phyloP scores from a whole-genome alignment of 2,113 vertebrate species.

The Macquaria australasica region DNA sequence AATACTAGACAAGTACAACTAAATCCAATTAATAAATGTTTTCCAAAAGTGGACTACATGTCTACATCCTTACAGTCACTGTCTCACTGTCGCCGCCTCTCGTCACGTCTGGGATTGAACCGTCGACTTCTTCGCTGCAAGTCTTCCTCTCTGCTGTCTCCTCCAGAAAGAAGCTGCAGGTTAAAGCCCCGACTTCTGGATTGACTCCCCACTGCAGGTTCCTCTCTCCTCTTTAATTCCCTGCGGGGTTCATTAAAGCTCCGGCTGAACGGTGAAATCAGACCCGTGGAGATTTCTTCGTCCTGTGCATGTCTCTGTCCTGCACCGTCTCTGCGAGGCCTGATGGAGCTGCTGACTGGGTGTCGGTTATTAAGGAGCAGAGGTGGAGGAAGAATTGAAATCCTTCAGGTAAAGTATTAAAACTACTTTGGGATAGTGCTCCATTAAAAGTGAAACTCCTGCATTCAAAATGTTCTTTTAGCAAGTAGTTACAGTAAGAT shows the following conservation, averaged over 20 bases:
- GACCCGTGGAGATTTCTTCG: constrained; percentile 29
- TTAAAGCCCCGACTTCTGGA: constrained; percentile 37
- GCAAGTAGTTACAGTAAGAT: neutral
- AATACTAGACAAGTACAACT: too few relatives aligned
- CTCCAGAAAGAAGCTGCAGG: constrained; percentile 3
- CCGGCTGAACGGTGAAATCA: constrained; percentile 33
- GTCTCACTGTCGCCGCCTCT: neutral
- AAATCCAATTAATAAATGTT: neutral
- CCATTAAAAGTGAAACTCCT: constrained; percentile 14
- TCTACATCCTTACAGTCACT: too few relatives aligned
- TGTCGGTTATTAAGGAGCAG: constrained; percentile 40
- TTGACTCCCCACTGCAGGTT: constrained; percentile 28
- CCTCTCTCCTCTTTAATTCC: constrained; percentile 40
- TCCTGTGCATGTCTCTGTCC: constrained; percentile 16
- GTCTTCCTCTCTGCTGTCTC: constrained; percentile 2
- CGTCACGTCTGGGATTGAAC: constrained; percentile 25
- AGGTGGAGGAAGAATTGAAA: constrained; percentile 38
- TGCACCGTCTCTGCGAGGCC: constrained; percentile 6
- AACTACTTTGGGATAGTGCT: neutral
- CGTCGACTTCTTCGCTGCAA: neutral
- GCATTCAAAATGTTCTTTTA: neutral
- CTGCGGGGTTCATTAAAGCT: constrained; percentile 70
- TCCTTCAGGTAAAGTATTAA: constrained; percentile 33
- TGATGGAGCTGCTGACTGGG: constrained; percentile 30
- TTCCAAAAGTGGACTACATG: too few relatives aligned